Base-by-base conservation (phyloP, 2,113 vertebrate genomes). In the Tenebrosternarchus preto region DNA sequence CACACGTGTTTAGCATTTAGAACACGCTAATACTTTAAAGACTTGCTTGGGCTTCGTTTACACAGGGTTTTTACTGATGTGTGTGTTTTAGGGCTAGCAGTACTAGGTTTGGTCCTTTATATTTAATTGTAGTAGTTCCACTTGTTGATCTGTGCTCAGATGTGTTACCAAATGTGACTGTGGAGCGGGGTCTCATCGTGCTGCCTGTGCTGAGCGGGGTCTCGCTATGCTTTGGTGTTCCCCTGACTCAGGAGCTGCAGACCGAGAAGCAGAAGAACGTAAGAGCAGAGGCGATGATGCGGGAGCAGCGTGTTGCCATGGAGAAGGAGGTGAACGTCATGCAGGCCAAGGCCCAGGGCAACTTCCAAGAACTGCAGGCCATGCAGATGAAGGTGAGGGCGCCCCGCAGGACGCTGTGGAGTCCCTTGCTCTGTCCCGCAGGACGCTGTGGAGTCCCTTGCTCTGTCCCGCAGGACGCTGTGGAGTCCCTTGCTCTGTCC, bases 301-400 rank as follows among this genome's bases (percentile, higher is more conserved):
- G 96, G 63, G 97, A 99, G 68, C 94, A 96, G 25, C 95, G 95
- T 77, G 92, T 88, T 78, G 77, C 92, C 0, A 91, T 98, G 84
- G 96, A 99, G 86, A 98, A 99, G 71, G 97, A 99, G 57, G 88
- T 96, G 5, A 91, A 90, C 9, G 87, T 93, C 67, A 95, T 97
- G 83, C 97, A 99, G 86, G 95, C 92, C 78, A 98, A 99, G 87
- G 94, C 97, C 19, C 97, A 97, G 9, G 92, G 92, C 78, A 94
- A 90, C 90, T 97, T 92, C 88, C 96, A 98, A 24, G 96, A 98
- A 74, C 88, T 92, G 63, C 96, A 98, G 86, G 91, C 94, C 87
- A 95, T 97, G 93, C 96, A 98, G 88, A 95, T 97, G 0, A 98
- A 98, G 93, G 98, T 98, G 89, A 88, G 36, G 59, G 43, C 43